Evolutionary conservation across 53 echinoderm and acorn worm species (phyloP), one percentile per base, ranked within the genome.

Genomic region (Crossaster papposus): DNA sequence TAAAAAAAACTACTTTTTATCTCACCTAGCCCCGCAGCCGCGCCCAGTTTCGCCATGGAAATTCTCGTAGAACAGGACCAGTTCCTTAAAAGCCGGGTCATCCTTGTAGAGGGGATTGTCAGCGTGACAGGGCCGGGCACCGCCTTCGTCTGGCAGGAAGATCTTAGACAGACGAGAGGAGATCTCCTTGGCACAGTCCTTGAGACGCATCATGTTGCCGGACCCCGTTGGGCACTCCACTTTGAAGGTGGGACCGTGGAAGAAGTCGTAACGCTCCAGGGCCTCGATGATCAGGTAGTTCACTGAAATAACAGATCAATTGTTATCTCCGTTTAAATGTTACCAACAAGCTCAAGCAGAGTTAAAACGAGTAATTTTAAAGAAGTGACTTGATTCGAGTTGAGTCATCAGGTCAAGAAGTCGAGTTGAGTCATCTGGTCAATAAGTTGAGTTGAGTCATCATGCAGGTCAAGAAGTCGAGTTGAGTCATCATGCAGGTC

Each of bases 141-240:
- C 98, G 14, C 83, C 93, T 89, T 96, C 94, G 81, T 94, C 98
- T 0, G 98, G 94, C 13, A 94, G 70, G 82, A 98, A 98, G 50
- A 98, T 72, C 28, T 85, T 94, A 24, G 93, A 89, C 24, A 98
- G 82, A 77, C 98, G 93, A 0, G 79, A 36, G 22, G 94, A 96
- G 72, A 98, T 95, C 55, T 98, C 98, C 79, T 96, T 94, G 64
- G 98, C 98, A 65, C 91, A 91, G 64, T 96, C 94, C 89, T 94
- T 93, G 54, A 98, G 92, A 15, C 98, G 89, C 87, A 96, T 88
- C 81, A 94, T 78, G 81, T 98, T 98, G 10, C 98, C 98, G 14
- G 98, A 98, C 6, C 98, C 98, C 1, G 98, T 98, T 4, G 98
- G 98, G 64, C 96, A 98, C 79, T 98, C 98, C 34, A 98, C 96